Evolutionary conservation across 2,888 invertebrate species (phyloP).

Genomic region (Abrostola triplasia): DNA sequence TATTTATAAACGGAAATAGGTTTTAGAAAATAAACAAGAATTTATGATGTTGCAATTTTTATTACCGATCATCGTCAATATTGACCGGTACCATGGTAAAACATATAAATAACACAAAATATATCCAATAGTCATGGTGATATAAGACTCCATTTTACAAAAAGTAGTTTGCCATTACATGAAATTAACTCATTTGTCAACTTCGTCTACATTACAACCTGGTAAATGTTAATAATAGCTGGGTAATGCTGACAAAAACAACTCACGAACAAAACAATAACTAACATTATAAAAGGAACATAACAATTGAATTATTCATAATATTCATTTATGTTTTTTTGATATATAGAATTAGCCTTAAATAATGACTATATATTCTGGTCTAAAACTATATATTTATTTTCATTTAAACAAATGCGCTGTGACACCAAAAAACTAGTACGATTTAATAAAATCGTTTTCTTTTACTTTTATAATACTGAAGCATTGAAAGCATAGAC

Average conservation of each 20-base stretch:
- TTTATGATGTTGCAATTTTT: conserved; percentile 57
- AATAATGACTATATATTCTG: conserved; percentile 39
- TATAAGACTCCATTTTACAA: conserved; percentile 17
- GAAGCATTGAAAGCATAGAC: conserved; percentile 16
- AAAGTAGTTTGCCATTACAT: conserved; percentile 30
- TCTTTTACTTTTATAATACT: conserved; percentile 36
- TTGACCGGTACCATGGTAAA: conserved; percentile 67
- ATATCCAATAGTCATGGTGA: conserved; percentile 41
- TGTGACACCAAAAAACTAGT: conserved; percentile 14
- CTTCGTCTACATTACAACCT: neutral
- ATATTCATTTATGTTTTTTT: conserved; percentile 13
- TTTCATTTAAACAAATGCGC: neutral
- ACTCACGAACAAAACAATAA: neutral
- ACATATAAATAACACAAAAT: conserved; percentile 54
- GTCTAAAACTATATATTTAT: conserved; percentile 14
- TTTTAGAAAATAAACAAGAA: conserved; percentile 53
- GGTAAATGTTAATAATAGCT: neutral
- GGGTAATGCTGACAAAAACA: conserved; percentile 4
- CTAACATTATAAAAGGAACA: conserved; percentile 36
- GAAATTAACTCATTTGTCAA: conserved; percentile 2
- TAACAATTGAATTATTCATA: conserved; percentile 14
- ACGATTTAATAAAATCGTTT: conserved; percentile 10
- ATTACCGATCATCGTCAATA: conserved; percentile 63
- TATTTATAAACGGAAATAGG: neutral
- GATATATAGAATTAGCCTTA: conserved; percentile 38